A percentile compares a stretch with the other conserved stretches of the same genome.
Evolutionary conservation across 2,797 vertebrate genomes (phyloP).

Genomic region (Bradypus variegatus): DNA sequence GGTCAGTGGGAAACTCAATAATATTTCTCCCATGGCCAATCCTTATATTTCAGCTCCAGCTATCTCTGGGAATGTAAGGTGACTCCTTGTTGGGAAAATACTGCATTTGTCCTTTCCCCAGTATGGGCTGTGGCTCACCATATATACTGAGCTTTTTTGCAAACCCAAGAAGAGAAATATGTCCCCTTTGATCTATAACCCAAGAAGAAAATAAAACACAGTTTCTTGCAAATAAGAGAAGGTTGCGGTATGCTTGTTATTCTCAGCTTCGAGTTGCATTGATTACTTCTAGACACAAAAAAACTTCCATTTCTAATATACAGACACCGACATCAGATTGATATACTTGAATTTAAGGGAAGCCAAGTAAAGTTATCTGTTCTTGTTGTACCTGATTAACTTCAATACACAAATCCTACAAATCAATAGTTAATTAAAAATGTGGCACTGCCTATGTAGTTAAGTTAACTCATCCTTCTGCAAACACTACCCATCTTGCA

Average conservation of each 20-base stretch:
- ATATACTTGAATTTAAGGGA: constrained; percentile 45
- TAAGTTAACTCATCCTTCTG: constrained; percentile 5
- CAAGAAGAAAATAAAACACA: constrained; percentile 38
- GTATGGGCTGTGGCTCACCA: background rate
- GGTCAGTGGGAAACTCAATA: background rate
- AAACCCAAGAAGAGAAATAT: constrained; percentile 40
- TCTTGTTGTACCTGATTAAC: constrained; percentile 60
- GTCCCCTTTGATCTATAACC: background rate
- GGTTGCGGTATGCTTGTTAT: constrained; percentile 14
- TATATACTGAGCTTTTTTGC: background rate
- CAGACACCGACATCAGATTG: constrained; percentile 46
- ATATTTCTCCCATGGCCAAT: constrained; percentile 25
- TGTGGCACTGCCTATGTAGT: constrained; percentile 32
- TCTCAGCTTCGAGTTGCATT: constrained; percentile 14
- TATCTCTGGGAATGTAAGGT: background rate
- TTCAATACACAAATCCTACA: constrained; percentile 56
- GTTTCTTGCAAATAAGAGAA: constrained; percentile 6
- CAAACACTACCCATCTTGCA: background rate
- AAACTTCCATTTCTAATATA: constrained; percentile 35
- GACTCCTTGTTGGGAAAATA: constrained; percentile 1
- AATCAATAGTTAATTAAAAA: constrained; percentile 71
- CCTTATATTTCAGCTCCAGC: background rate
- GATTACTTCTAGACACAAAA: constrained; percentile 16
- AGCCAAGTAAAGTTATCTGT: constrained; percentile 58
- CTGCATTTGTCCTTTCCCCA: background rate